Conservation (phyloP, 2,113 vertebrate genomes). For the Corydoras maculifer region DNA sequence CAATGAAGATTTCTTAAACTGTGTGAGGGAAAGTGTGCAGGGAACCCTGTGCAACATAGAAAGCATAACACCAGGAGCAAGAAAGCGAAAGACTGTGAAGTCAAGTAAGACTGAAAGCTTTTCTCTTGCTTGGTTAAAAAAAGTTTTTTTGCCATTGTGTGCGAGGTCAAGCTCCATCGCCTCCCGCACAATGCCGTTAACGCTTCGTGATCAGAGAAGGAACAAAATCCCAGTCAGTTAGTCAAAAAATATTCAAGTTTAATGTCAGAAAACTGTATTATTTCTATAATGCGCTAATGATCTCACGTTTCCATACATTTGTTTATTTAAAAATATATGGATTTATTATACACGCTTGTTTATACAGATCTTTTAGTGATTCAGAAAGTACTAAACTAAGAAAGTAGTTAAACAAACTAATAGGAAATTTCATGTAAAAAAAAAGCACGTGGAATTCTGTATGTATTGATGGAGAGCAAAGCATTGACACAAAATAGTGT, state of each 20-base stretch:
- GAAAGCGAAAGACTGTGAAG: not conserved
- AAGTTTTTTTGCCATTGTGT: slow-evolving; percentile 40
- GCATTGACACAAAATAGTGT: no score
- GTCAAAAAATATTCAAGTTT: slow-evolving; percentile 34
- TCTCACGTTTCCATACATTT: no score
- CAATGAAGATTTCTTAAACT: slow-evolving; percentile 16
- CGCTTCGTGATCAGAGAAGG: slow-evolving; percentile 38
- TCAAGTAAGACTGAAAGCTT: slow-evolving; percentile 19
- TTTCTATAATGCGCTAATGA: no score
- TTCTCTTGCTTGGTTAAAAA: slow-evolving; percentile 28
- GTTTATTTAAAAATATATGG: no score
- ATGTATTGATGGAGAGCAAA: no score
- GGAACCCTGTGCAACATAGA: not conserved
- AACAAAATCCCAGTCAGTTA: slow-evolving; percentile 20
- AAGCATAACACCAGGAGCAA: not conserved
- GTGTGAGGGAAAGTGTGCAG: slow-evolving; percentile 46
- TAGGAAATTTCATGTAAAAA: no score
- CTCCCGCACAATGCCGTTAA: slow-evolving; percentile 34
- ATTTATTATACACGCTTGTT: no score
- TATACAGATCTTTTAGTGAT: no score
- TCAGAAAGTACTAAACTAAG: no score
- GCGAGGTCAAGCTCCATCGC: slow-evolving; percentile 40
- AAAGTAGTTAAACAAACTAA: no score
- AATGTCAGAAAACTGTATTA: slow-evolving; percentile 29
- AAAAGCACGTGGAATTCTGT: no score